Conservation (phyloP, 2,113 vertebrate species). For the Dunckerocampus dactyliophorus region DNA sequence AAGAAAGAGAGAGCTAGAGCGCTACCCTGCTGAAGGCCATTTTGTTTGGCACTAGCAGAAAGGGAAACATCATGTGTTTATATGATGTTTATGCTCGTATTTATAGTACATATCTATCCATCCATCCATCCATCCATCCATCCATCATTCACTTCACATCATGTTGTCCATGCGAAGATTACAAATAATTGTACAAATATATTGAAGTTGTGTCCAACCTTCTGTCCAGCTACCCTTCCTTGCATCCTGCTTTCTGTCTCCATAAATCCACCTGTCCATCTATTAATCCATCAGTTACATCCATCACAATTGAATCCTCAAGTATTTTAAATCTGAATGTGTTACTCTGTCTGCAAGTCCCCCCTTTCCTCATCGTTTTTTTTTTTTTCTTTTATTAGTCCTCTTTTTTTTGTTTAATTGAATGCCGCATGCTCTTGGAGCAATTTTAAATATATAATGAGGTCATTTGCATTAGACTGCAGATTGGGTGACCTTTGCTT, state of each 20-base stretch:
- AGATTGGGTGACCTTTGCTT: constrained; percentile 83
- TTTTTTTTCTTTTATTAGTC: constrained; percentile 12
- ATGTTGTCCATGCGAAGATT: no score
- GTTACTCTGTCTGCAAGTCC: neutral
- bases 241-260: neutral
- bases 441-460: constrained; percentile 78
- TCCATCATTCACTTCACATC: neutral
- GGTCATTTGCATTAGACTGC: constrained; percentile 80
- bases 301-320: constrained; percentile 7
- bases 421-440: constrained; percentile 77
- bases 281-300: neutral
- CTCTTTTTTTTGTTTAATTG: constrained; percentile 62
- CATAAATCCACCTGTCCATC: neutral
- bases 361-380: neutral
- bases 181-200: no score
- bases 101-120: neutral
- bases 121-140: neutral
- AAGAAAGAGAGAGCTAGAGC: constrained; percentile 36
- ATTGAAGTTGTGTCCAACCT: no score
- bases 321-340: constrained; percentile 13
- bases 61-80: constrained; percentile 18
- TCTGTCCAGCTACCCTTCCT: no score
- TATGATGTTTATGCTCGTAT: no score
- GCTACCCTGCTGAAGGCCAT: constrained; percentile 15
- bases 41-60: constrained; percentile 1